Evolutionary conservation across 2,113 vertebrate genomes (phyloP).

Genomic region (Tupaia tana): DNA sequence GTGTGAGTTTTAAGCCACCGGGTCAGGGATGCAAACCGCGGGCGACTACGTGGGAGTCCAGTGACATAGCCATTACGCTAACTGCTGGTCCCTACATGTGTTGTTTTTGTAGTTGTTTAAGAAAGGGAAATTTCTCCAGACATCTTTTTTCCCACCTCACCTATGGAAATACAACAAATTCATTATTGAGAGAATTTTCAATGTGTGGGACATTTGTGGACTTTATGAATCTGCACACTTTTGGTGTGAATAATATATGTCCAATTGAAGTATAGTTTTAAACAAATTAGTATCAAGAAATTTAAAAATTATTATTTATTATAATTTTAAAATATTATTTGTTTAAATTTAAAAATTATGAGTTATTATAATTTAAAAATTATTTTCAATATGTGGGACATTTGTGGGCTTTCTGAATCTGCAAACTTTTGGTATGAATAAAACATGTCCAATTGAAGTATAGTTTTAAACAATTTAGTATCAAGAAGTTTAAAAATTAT

Average conservation of each 20-base stretch:
- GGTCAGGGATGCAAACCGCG: no score
- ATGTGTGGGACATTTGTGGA: neutral
- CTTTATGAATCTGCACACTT: neutral
- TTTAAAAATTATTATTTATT: no score
- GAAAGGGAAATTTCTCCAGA: neutral
- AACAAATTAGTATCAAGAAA: no score
- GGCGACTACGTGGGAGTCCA: no score
- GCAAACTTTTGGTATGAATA: neutral
- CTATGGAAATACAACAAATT: neutral
- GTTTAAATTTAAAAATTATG: no score
- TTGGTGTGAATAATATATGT: neutral
- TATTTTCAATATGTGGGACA: neutral
- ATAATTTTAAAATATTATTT: no score
- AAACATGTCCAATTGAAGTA: neutral
- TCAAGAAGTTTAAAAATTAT: no score
- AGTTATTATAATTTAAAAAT: no score
- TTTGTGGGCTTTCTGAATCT: neutral
- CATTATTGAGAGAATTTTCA: neutral
- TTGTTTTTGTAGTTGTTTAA: neutral
- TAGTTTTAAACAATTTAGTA: neutral
- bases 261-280: neutral
- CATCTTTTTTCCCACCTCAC: fast-evolving
- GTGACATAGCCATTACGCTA: no score
- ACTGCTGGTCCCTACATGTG: no score
- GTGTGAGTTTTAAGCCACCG: no score